Evolutionary conservation across 2,888 invertebrate genomes (phyloP), one percentile per base, ranked within the genome.

Genomic region (Thereva unica): DNA sequence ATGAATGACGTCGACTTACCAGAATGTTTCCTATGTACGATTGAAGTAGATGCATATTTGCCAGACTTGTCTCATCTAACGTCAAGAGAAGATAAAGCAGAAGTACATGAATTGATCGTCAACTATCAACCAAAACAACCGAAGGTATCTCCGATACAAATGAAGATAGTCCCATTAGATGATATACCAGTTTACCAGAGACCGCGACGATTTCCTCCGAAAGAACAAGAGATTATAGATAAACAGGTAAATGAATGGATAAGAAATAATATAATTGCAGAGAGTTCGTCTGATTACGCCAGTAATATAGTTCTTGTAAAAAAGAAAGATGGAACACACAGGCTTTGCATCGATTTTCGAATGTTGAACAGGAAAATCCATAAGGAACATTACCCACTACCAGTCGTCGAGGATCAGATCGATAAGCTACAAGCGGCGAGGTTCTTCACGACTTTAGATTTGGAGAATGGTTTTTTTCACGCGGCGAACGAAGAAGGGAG

Each of bases 381-480:
- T 4, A 74, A 74, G 56, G 76, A 76, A 40, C 70, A 71, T 57
- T 75, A 71, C 66, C 77, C 77, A 1, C 64, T 79, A 10, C 78
- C 79, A 1, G 8, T 49, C 3, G 78, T 79, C 10, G 76, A 79
- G 63, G 78, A 78, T 66, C 74, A 74, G n/a, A 69, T 78, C 10
- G 74, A 75, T 49, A 72, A 70, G 52, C 67, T 74, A 34, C n/a
- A 45, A 2, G 54, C 66, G 1, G 71, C 68, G 23, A 23, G 23
- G 23, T 23, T 23, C 23, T 23, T 23, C 23, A 23, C 23, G 23
- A 23, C 23, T 23, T 23, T 23, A 23, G 23, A 23, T 23, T 23
- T 23, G 23, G 23, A 23, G 23, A 23, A 23, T n/a, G n/a, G n/a
- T n/a, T n/a, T n/a, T n/a, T n/a, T n/a, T n/a, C n/a, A n/a, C n/a